Base-by-base conservation (phyloP, 2,888 invertebrate genomes). In the Acheta domesticus region DNA sequence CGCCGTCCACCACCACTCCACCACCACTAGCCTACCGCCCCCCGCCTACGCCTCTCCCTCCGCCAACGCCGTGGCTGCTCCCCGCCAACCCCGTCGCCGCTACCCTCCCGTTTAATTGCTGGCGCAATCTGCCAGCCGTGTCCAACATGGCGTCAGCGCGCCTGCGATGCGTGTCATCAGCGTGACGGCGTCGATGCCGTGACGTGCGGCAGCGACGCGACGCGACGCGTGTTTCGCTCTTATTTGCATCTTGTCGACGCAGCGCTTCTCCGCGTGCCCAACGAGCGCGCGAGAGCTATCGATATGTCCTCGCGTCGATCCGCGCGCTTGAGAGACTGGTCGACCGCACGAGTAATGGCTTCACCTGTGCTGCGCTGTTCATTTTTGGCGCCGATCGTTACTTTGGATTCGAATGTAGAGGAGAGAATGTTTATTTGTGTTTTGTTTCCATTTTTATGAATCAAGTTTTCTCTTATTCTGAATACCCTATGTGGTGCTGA, bases 201-300 rank as follows among this genome's bases (percentile, higher is more conserved):
- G 14, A 62, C 62, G 62, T 36, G 62, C n/a, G 62, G n/a, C 14
- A 11, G 14, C n/a, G 62, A 62, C 62, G 62, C 12, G 62, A 62
- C 19, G 23, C 62, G 62, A 14, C n/a, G 62, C 62, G 16, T 62
- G 62, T 62, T 11, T 14, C 62, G 14, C 62, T 62, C 62, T 62
- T 62, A 62, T 62, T 62, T 62, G 62, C 62, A 62, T 62, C 62
- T 62, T 62, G 62, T 62, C 62, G 62, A 62, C 62, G n/a, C 62
- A 11, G n/a, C 62, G n/a, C n/a, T 62, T 62, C n/a, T 19, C 16
- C 62, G 62, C 62, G 62, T 5, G 16, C 2, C n/a, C 16, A 12
- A 62, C 62, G 62, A 36, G 36, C 8, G 36, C 36, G 5, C 36
- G 36, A 36, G 36, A 36, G 36, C 36, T 36, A 36, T 36, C 36